Percentiles rank a stretch among this genome's conserved stretches.
Conservation (phyloP, 2,888 invertebrate genomes). For the Acanthosepion pharaonis region DNA sequence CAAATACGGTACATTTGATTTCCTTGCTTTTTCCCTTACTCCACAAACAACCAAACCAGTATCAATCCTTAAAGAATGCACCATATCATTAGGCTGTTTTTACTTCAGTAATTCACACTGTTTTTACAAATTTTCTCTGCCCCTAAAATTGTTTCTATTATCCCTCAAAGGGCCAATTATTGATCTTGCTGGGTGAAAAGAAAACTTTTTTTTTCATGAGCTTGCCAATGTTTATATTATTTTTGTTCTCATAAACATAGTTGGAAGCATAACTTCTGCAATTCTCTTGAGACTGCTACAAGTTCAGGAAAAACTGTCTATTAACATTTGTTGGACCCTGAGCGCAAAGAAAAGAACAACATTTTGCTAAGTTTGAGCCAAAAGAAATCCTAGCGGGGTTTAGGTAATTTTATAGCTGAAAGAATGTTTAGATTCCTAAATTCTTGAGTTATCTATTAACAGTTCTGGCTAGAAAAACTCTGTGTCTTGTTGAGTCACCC, state of each 20-base stretch:
- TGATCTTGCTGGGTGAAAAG: neutral
- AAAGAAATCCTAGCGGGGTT: neutral
- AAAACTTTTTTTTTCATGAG: neutral
- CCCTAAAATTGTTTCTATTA: neutral
- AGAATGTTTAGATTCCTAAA: neutral
- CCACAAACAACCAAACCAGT: no score
- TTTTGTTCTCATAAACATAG: neutral
- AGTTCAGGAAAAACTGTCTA: neutral
- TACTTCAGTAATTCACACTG: neutral
- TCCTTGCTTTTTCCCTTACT: no score
- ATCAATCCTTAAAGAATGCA: neutral
- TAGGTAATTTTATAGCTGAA: neutral
- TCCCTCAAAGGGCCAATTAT: neutral
- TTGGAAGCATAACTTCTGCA: neutral
- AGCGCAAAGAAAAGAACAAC: neutral
- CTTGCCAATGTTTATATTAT: neutral
- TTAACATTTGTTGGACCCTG: neutral
- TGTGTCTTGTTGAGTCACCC: no score
- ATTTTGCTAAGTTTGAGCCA: neutral
- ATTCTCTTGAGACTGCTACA: neutral
- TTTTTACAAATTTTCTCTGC: neutral
- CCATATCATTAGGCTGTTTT: neutral
- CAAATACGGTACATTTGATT: no score
- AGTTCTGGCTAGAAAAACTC: neutral
- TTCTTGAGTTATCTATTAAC: neutral